phyloP scores from a whole-genome alignment of 2,888 invertebrate genomes.

The Quadroppia sp. region DNA sequence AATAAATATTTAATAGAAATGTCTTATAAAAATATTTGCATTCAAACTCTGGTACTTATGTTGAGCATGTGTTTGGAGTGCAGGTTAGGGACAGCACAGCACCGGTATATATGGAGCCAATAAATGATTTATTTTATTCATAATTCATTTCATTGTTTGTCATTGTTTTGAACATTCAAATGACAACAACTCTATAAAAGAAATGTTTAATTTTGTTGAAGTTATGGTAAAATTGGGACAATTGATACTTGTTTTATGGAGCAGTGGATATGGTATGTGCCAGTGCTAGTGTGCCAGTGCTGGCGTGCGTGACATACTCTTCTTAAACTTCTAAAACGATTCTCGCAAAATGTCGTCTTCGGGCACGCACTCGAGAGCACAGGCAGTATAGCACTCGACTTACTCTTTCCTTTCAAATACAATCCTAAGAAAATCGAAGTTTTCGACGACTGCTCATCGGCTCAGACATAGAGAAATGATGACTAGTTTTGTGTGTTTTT shows the following conservation, averaged over 20 bases:
- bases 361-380: not conserved
- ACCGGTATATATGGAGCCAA: constrained; percentile 15
- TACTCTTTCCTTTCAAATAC: not conserved
- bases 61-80: no score
- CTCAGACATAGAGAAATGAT: not conserved
- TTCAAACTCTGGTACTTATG: no score
- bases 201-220: constrained; percentile 2
- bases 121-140: not conserved
- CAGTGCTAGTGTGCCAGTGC: not conserved
- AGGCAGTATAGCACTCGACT: not conserved
- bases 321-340: constrained; percentile 8
- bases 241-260: not conserved
- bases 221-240: not conserved
- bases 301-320: constrained; percentile 22
- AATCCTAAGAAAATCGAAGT: not conserved
- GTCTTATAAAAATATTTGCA: no score
- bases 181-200: not conserved
- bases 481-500: not conserved
- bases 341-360: constrained; percentile 14
- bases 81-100: no score
- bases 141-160: not conserved
- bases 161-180: not conserved
- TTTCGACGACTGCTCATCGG: not conserved
- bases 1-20: no score
- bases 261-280: not conserved